Evolutionary conservation across 1,140 invertebrate genomes (phyloP).

Genomic region (Neelides sp.): DNA sequence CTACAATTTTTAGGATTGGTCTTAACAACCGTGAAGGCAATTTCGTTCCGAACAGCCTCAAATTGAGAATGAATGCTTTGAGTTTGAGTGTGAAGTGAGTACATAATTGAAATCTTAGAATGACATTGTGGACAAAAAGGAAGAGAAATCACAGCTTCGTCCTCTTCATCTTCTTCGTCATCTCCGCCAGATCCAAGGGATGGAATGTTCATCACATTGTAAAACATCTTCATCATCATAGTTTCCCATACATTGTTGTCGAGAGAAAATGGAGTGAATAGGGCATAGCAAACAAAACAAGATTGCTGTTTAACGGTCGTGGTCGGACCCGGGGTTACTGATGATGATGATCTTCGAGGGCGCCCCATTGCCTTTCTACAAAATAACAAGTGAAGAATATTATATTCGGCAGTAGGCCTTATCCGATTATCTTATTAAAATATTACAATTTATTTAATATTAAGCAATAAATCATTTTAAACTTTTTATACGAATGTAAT

Average conservation of each 20-base stretch:
- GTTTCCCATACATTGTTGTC: constrained; percentile 14
- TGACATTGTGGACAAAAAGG: constrained; percentile 29
- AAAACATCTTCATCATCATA: constrained; percentile 18
- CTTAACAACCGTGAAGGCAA: constrained; percentile 25
- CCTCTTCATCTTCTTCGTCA: constrained; percentile 16
- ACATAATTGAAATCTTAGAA: constrained; percentile 23
- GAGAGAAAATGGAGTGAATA: constrained; percentile 12
- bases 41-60: constrained; percentile 20
- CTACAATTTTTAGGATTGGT: constrained; percentile 18
- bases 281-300: constrained; percentile 25
- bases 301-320: constrained; percentile 9
- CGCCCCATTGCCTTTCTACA: no score
- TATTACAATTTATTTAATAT: no score
- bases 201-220: constrained; percentile 18
- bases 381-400: no score
- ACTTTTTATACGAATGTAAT: no score
- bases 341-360: no score
- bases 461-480: no score
- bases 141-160: constrained; percentile 14
- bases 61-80: constrained; percentile 17
- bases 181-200: neutral
- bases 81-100: constrained; percentile 14
- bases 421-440: no score
- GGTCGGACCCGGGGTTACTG: no score
- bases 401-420: no score